A percentile compares a stretch with the other conserved stretches of the same genome.
Evolutionary conservation across 1,140 invertebrate species (phyloP).

Genomic region (Eurosta solidaginis): DNA sequence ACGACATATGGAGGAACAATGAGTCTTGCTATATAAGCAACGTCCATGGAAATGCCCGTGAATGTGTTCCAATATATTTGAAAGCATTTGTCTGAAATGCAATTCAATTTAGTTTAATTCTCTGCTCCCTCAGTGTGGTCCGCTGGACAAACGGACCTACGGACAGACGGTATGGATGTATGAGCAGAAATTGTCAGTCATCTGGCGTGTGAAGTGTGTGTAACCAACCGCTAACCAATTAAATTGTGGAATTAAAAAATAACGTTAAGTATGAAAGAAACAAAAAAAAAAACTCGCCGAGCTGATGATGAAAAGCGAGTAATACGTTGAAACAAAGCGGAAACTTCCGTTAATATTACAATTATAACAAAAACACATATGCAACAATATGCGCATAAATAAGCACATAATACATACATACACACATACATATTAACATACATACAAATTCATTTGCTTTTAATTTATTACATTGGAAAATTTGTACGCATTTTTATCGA

Average conservation of each 20-base stretch:
- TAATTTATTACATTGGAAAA: conserved; percentile 28
- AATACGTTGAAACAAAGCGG: background rate
- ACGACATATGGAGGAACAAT: no score
- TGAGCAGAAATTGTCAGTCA: background rate
- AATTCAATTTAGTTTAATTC: conserved; percentile 24
- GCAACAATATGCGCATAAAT: background rate
- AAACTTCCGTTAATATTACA: conserved; percentile 23
- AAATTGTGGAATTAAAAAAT: conserved; percentile 24
- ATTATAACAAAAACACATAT: no score
- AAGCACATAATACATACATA: background rate
- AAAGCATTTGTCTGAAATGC: background rate
- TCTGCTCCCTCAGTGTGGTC: background rate
- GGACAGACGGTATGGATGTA: background rate
- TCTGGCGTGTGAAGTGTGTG: conserved; percentile 13
- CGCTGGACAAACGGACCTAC: background rate
- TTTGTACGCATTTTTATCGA: conserved; percentile 29
- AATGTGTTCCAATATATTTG: background rate
- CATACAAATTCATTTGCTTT: conserved; percentile 16
- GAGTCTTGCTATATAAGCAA: no score
- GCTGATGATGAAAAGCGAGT: conserved; percentile 4
- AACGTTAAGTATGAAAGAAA: background rate
- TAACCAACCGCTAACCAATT: conserved; percentile 19
- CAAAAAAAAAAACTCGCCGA: background rate
- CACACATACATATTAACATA: background rate
- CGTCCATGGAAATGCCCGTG: no score